Conservation (phyloP, 2,797 vertebrate species). For the Atherinosoma microstoma region DNA sequence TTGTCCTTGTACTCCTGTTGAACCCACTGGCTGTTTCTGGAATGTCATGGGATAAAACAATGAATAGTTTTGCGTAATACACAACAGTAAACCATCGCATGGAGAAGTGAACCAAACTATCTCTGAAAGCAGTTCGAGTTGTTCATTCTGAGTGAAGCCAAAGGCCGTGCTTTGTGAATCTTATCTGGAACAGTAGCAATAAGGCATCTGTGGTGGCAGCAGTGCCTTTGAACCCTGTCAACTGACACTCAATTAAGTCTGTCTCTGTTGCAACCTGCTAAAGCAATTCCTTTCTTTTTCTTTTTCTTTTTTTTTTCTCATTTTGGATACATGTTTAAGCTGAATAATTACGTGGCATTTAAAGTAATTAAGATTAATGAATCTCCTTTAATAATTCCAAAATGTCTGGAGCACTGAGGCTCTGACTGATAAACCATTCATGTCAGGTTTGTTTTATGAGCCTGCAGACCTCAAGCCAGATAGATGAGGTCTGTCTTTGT, state of each 20-base stretch:
- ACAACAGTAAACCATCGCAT: constrained; percentile 30
- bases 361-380: constrained; percentile 67
- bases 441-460: constrained; percentile 69
- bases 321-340: constrained; percentile 32
- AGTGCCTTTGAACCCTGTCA: constrained; percentile 56
- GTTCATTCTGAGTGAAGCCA: constrained; percentile 46
- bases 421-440: constrained; percentile 66
- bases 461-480: constrained; percentile 62
- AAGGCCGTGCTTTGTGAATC: constrained; percentile 63
- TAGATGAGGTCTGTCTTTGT: constrained; percentile 71
- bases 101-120: constrained; percentile 33
- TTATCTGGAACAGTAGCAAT: constrained; percentile 46
- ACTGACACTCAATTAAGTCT: constrained; percentile 35
- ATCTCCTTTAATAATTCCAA: constrained; percentile 53
- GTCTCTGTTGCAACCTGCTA: constrained; percentile 31
- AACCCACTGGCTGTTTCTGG: constrained; percentile 32
- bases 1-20: constrained; percentile 19
- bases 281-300: constrained; percentile 14
- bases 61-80: constrained; percentile 24
- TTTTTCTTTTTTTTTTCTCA: constrained; percentile 17
- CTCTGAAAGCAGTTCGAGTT: constrained; percentile 50
- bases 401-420: constrained; percentile 49
- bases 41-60: constrained; percentile 36
- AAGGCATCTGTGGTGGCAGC: constrained; percentile 64
- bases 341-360: constrained; percentile 63